Percentiles rank a stretch among this genome's conserved stretches.
Conservation (phyloP, 1,140 invertebrate species). For the Platyura marginata region DNA sequence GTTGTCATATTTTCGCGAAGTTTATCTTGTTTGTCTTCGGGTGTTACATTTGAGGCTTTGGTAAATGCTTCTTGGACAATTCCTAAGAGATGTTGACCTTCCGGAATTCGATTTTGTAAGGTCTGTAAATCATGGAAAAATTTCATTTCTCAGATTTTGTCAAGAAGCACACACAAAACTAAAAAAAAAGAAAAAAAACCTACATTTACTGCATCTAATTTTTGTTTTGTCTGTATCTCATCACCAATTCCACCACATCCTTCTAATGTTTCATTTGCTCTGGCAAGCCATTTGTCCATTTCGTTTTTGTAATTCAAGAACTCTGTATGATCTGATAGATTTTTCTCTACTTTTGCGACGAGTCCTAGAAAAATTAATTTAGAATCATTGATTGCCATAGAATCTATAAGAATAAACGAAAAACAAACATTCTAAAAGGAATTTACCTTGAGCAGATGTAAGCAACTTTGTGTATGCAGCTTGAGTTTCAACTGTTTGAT, state of each 20-base stretch:
- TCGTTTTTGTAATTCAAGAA: slow-evolving; percentile 71
- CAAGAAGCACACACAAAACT: not conserved
- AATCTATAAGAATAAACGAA: not conserved
- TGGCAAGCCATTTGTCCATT: slow-evolving; percentile 60
- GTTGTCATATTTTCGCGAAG: slow-evolving; percentile 53
- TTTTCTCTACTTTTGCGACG: slow-evolving; percentile 70
- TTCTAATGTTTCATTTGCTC: slow-evolving; percentile 56
- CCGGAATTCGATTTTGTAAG: slow-evolving; percentile 54
- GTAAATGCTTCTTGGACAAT: slow-evolving; percentile 65
- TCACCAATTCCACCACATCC: slow-evolving; percentile 68
- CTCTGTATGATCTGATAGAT: slow-evolving; percentile 72
- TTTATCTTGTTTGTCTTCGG: slow-evolving; percentile 58
- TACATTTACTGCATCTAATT: slow-evolving; percentile 57
- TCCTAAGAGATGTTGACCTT: slow-evolving; percentile 69
- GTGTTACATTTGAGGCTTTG: slow-evolving; percentile 63
- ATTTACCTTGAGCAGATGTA: slow-evolving; percentile 44
- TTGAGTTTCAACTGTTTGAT: slow-evolving; percentile 69
- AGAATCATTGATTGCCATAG: not conserved
- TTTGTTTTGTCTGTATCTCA: slow-evolving; percentile 55
- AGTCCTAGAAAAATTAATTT: slow-evolving; percentile 24
- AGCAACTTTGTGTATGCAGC: slow-evolving; percentile 57
- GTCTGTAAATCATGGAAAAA: slow-evolving; percentile 18
- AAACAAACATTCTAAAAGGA: not conserved
- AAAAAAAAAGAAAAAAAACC: slow-evolving; percentile 7
- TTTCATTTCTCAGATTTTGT: not conserved